Evolutionary conservation across 2,797 vertebrate species (phyloP).

Genomic region (Rhinophrynus dorsalis): DNA sequence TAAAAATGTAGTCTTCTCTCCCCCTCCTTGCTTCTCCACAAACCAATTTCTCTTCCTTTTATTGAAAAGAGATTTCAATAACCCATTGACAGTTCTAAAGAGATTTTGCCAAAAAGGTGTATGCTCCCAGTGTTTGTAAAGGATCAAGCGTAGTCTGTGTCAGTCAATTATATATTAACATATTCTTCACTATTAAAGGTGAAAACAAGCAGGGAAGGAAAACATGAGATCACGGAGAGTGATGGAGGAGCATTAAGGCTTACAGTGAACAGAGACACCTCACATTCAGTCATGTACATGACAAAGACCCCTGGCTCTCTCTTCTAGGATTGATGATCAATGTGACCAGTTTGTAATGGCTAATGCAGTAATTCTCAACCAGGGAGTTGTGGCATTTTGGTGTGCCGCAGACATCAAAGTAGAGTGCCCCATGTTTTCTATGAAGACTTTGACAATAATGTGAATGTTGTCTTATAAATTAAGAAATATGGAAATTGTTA

Average conservation of each 20-base stretch:
- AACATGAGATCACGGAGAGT: not conserved
- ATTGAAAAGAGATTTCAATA: constrained; percentile 40
- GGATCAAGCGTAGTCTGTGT: constrained; percentile 26
- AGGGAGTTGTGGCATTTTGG: no score
- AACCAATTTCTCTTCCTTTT: constrained; percentile 36
- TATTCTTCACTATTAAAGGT: constrained; percentile 18
- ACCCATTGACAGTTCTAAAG: constrained; percentile 40
- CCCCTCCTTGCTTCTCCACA: not conserved
- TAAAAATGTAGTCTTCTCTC: constrained; percentile 26
- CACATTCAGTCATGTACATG: no score
- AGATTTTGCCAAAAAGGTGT: constrained; percentile 22
- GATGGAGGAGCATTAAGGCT: no score
- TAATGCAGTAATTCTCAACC: no score
- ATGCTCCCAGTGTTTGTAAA: constrained; percentile 1
- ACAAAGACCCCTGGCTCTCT: no score
- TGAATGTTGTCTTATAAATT: no score
- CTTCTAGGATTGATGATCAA: no score
- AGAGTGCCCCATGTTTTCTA: no score
- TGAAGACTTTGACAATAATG: no score
- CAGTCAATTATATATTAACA: constrained; percentile 33
- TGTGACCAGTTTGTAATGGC: no score
- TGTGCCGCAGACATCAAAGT: no score
- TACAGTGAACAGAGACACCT: not conserved
- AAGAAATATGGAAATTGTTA: no score
- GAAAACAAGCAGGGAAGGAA: constrained; percentile 13